Evolutionary conservation across 2,113 vertebrate species (phyloP).

Genomic region (Halichoerus grypus): DNA sequence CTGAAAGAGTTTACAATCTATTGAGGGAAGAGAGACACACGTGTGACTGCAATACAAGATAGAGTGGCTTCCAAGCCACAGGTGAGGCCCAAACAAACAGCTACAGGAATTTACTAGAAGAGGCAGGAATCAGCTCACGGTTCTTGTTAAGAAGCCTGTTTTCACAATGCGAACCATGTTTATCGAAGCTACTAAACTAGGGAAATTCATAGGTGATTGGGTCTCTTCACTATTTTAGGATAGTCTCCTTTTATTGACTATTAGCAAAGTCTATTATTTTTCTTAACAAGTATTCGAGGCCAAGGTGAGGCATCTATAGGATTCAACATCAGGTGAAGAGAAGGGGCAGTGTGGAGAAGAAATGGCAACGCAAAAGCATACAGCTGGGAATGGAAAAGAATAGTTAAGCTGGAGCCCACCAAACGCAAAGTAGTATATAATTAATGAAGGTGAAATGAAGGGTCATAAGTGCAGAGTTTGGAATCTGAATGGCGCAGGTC

Average conservation of each 20-base stretch:
- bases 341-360: background rate
- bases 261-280: background rate
- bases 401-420: background rate
- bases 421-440: accelerated
- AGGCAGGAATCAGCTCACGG: background rate
- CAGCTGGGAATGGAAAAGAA: background rate
- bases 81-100: background rate
- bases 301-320: background rate
- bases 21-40: background rate
- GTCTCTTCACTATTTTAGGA: background rate
- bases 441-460: background rate
- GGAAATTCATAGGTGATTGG: background rate
- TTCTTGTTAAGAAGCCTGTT: background rate
- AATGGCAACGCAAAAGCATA: background rate
- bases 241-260: background rate
- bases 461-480: background rate
- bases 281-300: background rate
- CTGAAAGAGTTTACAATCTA: conserved; percentile 7
- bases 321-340: background rate
- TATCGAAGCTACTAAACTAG: background rate
- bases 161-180: background rate
- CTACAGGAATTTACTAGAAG: background rate
- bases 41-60: background rate
- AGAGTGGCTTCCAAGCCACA: background rate
- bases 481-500: background rate